phyloP scores from a whole-genome alignment of 1,140 invertebrate genomes.

The Tenebrio molitor region DNA sequence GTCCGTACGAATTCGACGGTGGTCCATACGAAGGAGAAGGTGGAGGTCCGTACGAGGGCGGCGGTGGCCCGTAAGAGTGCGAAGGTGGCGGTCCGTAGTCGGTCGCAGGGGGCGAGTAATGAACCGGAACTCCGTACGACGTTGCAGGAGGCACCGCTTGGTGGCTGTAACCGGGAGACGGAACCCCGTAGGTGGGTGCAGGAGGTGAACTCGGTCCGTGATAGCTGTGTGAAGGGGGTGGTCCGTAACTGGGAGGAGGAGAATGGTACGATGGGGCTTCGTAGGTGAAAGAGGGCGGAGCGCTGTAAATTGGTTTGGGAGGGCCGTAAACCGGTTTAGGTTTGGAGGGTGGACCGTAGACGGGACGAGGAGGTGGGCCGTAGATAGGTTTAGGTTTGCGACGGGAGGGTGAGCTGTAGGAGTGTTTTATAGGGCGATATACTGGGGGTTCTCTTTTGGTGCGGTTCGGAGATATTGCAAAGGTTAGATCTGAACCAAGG shows the following conservation, averaged over 20 bases:
- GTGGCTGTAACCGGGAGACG: conserved; percentile 27
- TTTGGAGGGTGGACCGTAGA: conserved; percentile 34
- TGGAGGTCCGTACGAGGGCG: conserved; percentile 43
- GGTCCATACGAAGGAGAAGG: conserved; percentile 15
- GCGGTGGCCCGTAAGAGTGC: conserved; percentile 8
- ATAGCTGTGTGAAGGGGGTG: conserved; percentile 42
- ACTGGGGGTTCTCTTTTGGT: conserved; percentile 17
- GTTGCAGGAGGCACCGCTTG: conserved; percentile 23
- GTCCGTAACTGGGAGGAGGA: conserved; percentile 30
- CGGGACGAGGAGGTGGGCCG: conserved; percentile 33
- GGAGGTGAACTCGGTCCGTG: conserved; percentile 45
- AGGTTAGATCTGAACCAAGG: no score
- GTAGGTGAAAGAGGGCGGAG: conserved; percentile 9
- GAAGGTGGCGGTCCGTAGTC: conserved; percentile 28
- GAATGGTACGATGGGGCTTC: conserved; percentile 17
- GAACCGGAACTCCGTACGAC: conserved; percentile 22
- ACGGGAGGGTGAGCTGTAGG: conserved; percentile 41
- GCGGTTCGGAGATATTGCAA: not conserved
- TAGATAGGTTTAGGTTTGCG: conserved; percentile 37
- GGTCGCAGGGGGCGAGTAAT: not conserved
- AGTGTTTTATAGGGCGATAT: conserved; percentile 40
- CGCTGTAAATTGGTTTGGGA: conserved; percentile 45
- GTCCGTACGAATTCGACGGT: conserved; percentile 21
- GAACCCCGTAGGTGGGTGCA: conserved; percentile 40
- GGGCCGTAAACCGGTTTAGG: conserved; percentile 46